Percentiles rank a stretch among this genome's conserved stretches.
phyloP scores from a whole-genome alignment of 1,140 invertebrate species.

The Rhopalosiphum maidis region DNA sequence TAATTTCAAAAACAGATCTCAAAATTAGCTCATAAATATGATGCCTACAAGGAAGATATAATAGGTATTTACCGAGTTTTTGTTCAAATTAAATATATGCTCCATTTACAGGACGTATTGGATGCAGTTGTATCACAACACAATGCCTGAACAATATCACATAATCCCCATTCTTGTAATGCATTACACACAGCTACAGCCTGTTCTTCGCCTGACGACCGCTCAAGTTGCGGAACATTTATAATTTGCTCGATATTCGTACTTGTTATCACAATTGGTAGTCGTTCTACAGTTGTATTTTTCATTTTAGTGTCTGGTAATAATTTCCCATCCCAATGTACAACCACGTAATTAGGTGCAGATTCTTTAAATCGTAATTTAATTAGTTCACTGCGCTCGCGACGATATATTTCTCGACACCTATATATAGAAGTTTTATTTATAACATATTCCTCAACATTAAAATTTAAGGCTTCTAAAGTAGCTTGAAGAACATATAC shows the following conservation, averaged over 20 bases:
- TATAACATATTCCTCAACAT: conserved; percentile 57
- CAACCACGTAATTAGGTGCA: conserved; percentile 49
- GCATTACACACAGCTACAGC: too few species aligned
- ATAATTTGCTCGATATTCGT: too few species aligned
- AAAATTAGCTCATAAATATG: conserved; percentile 60
- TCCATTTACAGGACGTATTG: too few species aligned
- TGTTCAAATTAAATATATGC: conserved; percentile 49
- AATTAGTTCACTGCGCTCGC: conserved; percentile 48
- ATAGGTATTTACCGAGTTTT: conserved; percentile 49
- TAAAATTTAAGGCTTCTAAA: conserved; percentile 57
- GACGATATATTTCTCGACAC: conserved; percentile 49
- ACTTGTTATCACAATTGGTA: conserved; percentile 53
- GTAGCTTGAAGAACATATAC: conserved; percentile 59
- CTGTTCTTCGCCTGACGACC: too few species aligned
- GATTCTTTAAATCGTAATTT: conserved; percentile 42
- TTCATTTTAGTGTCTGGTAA: conserved; percentile 53
- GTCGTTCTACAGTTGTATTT: conserved; percentile 39
- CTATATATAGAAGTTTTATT: conserved; percentile 59
- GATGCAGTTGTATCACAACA: too few species aligned
- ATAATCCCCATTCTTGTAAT: too few species aligned
- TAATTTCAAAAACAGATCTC: conserved; percentile 53
- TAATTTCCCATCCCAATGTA: conserved; percentile 61
- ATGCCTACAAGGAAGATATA: conserved; percentile 59
- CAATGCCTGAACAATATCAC: too few species aligned
- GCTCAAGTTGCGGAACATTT: too few species aligned